Conservation (phyloP, 2,888 invertebrate genomes). For the Muscina levida region DNA sequence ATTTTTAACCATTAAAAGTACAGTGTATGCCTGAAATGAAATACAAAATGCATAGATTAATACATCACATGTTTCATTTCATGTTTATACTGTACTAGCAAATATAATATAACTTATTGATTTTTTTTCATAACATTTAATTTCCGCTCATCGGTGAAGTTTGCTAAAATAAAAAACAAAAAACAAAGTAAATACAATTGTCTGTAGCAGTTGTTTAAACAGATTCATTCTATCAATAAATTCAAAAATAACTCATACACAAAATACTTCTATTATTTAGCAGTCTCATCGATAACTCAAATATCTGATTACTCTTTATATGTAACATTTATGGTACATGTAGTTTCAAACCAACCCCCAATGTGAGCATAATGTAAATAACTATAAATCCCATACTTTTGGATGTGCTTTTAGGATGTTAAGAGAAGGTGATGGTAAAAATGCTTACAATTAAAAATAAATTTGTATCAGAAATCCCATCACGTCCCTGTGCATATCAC, state of each 20-base stretch:
- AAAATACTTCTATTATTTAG: slow-evolving; percentile 1
- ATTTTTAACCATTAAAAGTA: no score
- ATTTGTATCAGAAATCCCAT: slow-evolving; percentile 19
- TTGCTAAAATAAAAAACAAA: background rate
- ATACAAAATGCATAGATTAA: no score
- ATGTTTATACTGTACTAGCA: background rate
- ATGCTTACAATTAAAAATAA: slow-evolving; percentile 31
- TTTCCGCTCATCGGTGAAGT: background rate
- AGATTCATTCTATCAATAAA: background rate
- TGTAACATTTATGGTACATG: slow-evolving; percentile 7
- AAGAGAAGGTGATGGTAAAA: background rate
- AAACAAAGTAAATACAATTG: background rate
- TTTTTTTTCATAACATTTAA: background rate
- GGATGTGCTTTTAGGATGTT: no score
- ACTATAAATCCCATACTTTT: no score
- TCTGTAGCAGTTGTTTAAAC: background rate
- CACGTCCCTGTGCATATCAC: slow-evolving; percentile 38
- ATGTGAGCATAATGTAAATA: no score
- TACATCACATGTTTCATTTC: no score
- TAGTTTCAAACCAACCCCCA: background rate
- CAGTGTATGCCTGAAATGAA: no score
- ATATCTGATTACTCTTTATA: background rate
- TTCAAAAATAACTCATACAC: background rate
- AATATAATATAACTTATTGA: slow-evolving; percentile 24
- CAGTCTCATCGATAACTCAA: background rate